Base-by-base conservation (phyloP, 2,113 vertebrate genomes). In the Amazona vittata region DNA sequence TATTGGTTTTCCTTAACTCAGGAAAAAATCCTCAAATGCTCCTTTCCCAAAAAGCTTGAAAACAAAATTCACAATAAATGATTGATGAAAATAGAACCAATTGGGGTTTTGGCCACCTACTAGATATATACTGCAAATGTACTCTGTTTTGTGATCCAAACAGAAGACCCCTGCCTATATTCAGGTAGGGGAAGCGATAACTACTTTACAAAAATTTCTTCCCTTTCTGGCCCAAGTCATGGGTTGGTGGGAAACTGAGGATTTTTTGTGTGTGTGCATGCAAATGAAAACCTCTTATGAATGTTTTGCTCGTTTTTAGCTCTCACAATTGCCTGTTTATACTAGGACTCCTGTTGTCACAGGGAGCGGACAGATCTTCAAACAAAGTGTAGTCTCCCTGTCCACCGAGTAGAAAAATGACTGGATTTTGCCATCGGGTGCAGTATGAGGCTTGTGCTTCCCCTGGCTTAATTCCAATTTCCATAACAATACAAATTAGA, bases 391-490 rank as follows among this genome's bases (percentile, higher is more conserved):
- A 81, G 60, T 12, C 80, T 75, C 57, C 65, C 29, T 49, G 62
- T 94, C 88, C 92, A 83, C 63, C 1, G 1, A 90, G 76, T 20
- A 91, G 75, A 95, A 92, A 92, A 93, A 92, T 81, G 12, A 87
- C 31, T 89, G 35, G 52, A 91, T 97, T 94, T 96, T 94, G 82
- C 94, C 92, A 93, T 88, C 3, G 71, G 92, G 89, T 89, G 55
- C 81, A 93, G 88, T 89, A 73, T 1, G 2, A 96, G 80, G 71
- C 70, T 93, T 84, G 53, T 86, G 89, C 84, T 93, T 95, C 89
- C 76, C 33, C 93, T 94, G 91, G 89, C 75, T 90, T 94, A 74
- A 84, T 94, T 96, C 75, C 90, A 92, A 29, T 96, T 94, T 87
- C 60, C 70, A 83, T 93, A 89, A 92, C 70, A 94, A 96, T 96